phyloP scores from a whole-genome alignment of 2,888 invertebrate genomes.

The Drosophila longiperda region DNA sequence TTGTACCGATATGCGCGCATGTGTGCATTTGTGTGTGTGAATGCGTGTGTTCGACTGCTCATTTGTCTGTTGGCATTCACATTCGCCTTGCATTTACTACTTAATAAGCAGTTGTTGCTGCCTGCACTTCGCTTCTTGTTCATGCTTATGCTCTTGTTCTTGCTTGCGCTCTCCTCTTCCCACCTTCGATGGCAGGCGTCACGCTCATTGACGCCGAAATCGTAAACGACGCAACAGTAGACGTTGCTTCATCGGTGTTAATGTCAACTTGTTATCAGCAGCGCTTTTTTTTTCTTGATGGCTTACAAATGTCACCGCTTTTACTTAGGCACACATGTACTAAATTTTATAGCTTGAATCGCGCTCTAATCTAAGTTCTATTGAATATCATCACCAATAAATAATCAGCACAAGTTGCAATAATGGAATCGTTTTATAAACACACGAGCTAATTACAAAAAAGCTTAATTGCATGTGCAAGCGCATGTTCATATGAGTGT shows the following conservation, averaged over 20 bases:
- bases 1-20: not conserved
- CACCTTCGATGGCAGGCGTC: slow-evolving; percentile 21
- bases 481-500: not conserved
- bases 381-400: slow-evolving; percentile 50
- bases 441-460: slow-evolving; percentile 50
- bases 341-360: slow-evolving; percentile 17
- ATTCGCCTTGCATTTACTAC: slow-evolving; percentile 46
- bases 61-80: slow-evolving; percentile 32
- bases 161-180: slow-evolving; percentile 1
- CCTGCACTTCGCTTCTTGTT: slow-evolving; percentile 53
- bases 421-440: slow-evolving; percentile 42
- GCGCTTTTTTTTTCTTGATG: slow-evolving; percentile 19
- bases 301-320: slow-evolving; percentile 58
- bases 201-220: slow-evolving; percentile 45
- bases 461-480: slow-evolving; percentile 21
- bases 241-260: slow-evolving; percentile 25
- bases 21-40: slow-evolving; percentile 8
- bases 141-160: not conserved
- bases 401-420: slow-evolving; percentile 54
- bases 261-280: slow-evolving; percentile 72
- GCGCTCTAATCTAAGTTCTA: slow-evolving; percentile 64
- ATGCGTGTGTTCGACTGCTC: slow-evolving; percentile 26
- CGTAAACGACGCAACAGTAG: slow-evolving; percentile 23
- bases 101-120: slow-evolving; percentile 31
- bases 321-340: slow-evolving; percentile 4